phyloP scores from a whole-genome alignment of 2,797 vertebrate species.

The Taenioides sp. region DNA sequence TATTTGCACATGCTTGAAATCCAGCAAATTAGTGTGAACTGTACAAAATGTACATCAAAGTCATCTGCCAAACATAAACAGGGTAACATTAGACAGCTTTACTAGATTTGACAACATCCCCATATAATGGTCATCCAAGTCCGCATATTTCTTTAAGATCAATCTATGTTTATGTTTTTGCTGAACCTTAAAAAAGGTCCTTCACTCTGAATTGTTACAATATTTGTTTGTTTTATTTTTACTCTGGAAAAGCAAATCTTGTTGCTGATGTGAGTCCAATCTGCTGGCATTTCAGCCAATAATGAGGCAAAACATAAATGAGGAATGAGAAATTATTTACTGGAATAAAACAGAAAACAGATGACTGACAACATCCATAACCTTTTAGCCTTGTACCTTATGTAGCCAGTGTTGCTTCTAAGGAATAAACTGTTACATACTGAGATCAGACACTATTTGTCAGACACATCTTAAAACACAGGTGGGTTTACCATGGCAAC shows the following conservation, averaged over 20 bases:
- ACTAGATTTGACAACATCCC: background rate
- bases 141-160: constrained; percentile 48
- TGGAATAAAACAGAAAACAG: background rate
- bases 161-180: constrained; percentile 21
- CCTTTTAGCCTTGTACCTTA: background rate
- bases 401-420: background rate
- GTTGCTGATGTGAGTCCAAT: background rate
- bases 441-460: constrained; percentile 27
- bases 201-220: background rate
- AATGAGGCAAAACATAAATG: background rate
- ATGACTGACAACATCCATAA: background rate
- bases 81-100: background rate
- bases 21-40: background rate
- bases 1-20: constrained; percentile 29
- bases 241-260: background rate
- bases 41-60: background rate
- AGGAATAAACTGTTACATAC: background rate
- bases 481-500: constrained; percentile 69
- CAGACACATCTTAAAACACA: constrained; percentile 53
- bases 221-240: background rate
- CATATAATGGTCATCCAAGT: constrained; percentile 51
- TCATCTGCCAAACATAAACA: background rate
- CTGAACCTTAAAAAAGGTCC: background rate
- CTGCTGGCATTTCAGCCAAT: background rate
- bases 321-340: background rate